These are phyloP conservation scores for Hydriomena furcata DNA, from an alignment of 2,888 invertebrate species.

Conservation along the genomic window DNA sequence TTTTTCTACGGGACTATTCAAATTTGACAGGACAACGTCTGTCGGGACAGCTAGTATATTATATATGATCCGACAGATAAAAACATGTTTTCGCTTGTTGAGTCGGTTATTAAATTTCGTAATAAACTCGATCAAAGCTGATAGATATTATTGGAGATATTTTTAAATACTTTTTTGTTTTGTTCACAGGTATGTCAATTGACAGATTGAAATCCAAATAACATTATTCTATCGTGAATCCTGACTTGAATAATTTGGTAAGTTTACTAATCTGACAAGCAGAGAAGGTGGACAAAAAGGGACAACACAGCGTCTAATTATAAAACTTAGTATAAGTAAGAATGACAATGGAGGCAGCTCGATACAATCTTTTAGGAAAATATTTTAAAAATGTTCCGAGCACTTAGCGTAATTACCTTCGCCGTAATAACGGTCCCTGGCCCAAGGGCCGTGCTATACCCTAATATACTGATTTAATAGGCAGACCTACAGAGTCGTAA, in stretches of 20 bases:
- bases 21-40: no score
- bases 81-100: no score
- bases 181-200: conserved; percentile 4
- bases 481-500: conserved; percentile 8
- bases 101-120: no score
- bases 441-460: conserved; percentile 2
- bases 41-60: no score
- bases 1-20: no score
- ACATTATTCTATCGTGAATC: background rate
- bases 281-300: no score
- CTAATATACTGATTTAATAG: conserved; percentile 24
- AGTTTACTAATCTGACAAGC: no score
- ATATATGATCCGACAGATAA: no score
- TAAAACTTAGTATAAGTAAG: no score
- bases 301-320: no score
- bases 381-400: conserved; percentile 13
- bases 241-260: background rate
- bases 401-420: conserved; percentile 20
- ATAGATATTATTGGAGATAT: background rate
- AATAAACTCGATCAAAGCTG: no score
- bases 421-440: conserved; percentile 15
- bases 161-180: background rate
- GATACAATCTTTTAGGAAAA: background rate
- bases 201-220: background rate
- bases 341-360: no score